Conservation (phyloP, 30 jellyfish, hydroid and myxozoan genomes). For the Hydra vulgaris region DNA sequence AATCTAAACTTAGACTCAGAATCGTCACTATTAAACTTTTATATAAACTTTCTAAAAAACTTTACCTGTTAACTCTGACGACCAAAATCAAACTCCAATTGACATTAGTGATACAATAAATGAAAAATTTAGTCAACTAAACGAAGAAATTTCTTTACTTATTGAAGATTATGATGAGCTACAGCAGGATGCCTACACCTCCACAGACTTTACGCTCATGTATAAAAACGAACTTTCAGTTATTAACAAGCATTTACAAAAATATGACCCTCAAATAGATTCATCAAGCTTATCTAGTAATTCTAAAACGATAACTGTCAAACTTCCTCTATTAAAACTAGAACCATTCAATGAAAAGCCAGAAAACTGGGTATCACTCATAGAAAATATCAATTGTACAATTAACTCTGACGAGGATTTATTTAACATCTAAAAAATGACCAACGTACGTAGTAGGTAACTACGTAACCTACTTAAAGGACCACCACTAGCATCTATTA, state of each 20-base stretch:
- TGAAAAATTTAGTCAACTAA: neutral
- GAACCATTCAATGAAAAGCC: slow-evolving; percentile 30
- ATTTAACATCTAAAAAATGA: slow-evolving; percentile 34
- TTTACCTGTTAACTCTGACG: neutral
- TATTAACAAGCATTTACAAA: slow-evolving; percentile 1
- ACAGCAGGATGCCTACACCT: neutral
- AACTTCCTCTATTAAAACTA: slow-evolving; percentile 32
- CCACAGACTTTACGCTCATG: neutral
- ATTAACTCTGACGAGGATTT: slow-evolving; percentile 26
- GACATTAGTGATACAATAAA: neutral
- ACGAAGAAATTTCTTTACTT: neutral
- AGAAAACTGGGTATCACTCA: slow-evolving; percentile 25
- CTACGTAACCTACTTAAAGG: slow-evolving; percentile 42
- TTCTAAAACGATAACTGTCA: neutral
- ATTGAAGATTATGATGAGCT: slow-evolving; percentile 2
- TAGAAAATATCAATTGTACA: slow-evolving; percentile 51
- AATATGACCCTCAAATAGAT: neutral
- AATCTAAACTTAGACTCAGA: no score
- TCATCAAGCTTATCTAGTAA: neutral
- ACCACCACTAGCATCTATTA: slow-evolving; percentile 26
- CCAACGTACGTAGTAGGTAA: no score
- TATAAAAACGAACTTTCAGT: neutral
- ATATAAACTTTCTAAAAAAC: neutral
- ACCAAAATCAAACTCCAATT: neutral
- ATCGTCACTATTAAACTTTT: no score